Base-by-base conservation (phyloP, 1,140 invertebrate genomes). In the Drosophila truncata region DNA sequence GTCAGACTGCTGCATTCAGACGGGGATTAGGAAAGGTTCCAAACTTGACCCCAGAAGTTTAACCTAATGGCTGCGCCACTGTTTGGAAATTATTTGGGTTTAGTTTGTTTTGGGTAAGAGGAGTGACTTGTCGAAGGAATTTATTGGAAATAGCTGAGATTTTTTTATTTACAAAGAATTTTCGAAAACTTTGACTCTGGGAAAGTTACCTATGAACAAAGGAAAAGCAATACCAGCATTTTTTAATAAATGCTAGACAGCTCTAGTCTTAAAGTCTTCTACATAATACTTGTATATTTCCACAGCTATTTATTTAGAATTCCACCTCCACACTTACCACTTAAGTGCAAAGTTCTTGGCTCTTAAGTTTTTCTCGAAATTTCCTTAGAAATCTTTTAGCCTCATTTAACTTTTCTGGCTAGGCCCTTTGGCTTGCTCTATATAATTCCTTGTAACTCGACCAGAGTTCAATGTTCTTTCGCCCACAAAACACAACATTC, bases 381-480 rank as follows among this genome's bases (percentile, higher is more conserved):
- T 64, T 64, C 37, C 18, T 14, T 31, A 11, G 18, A 41, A 41
- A 29, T 10, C 1, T 18, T 62, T 23, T 6, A 64, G 31, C 31
- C 13, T 37, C 25, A 25, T 20, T 57, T 37, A 29, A 44, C 3
- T 47, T 50, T 42, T 66, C 23, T 33, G 27, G 25, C 4, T 16
- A 9, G 20, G 37, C 66, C 71, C 69, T 74, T 49, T 18, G 31
- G 35, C 60, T 39, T 76, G 60, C 23, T 63, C 44, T 37, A 64
- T 20, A 57, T 76, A 57, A 37, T 69, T 69, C 69, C 78, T 65
- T 65, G 50, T 49, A 42, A 23, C 39, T 31, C 46, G 35, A 33
- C 20, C 42, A 70, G 65, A 76, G 85, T 81, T 88, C 85, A 87
- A 80, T 88, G 74, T 77, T 50, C 41, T 44, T 46, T 67, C 67